Percentiles rank a stretch among this genome's conserved stretches.
Evolutionary conservation across 2,888 invertebrate species (phyloP).

Genomic region (Andrena chrysosceles): DNA sequence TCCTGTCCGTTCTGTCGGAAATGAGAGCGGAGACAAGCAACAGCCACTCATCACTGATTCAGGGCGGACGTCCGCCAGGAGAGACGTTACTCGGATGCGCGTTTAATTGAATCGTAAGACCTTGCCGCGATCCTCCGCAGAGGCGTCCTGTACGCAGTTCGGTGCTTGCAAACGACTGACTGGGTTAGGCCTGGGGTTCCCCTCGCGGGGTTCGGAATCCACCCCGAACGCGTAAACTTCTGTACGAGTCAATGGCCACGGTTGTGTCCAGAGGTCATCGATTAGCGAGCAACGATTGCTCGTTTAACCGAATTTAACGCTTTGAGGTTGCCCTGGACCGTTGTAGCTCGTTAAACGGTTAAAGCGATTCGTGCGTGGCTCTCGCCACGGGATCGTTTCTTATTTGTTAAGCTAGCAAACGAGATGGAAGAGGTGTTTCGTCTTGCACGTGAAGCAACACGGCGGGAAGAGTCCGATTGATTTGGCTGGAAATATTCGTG

Average conservation of each 20-base stretch:
- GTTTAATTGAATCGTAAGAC: constrained; percentile 59
- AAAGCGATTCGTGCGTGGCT: not conserved
- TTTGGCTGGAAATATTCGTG: not conserved
- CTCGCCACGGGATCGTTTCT: constrained; percentile 27
- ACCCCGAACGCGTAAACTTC: constrained; percentile 42
- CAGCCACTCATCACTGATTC: constrained; percentile 81
- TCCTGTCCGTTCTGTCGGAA: constrained; percentile 73
- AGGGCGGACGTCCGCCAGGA: constrained; percentile 74
- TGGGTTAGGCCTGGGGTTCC: constrained; percentile 13
- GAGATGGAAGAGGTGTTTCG: constrained; percentile 4
- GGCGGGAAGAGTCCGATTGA: not conserved
- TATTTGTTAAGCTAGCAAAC: constrained; percentile 22
- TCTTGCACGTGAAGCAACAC: not conserved
- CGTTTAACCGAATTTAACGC: constrained; percentile 13
- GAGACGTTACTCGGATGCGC: constrained; percentile 40
- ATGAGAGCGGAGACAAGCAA: constrained; percentile 80
- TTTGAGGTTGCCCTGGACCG: constrained; percentile 1
- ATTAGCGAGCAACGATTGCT: constrained; percentile 34
- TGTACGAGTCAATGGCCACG: constrained; percentile 40
- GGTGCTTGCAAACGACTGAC: constrained; percentile 15
- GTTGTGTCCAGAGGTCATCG: constrained; percentile 23
- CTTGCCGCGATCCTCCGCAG: constrained; percentile 21
- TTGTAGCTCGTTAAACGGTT: constrained; percentile 25
- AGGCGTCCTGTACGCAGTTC: not conserved
- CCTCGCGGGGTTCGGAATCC: constrained; percentile 26